These are phyloP conservation scores for Drosophila engyochracea DNA, from an alignment of 2,888 invertebrate species.

Conservation along the genomic window DNA sequence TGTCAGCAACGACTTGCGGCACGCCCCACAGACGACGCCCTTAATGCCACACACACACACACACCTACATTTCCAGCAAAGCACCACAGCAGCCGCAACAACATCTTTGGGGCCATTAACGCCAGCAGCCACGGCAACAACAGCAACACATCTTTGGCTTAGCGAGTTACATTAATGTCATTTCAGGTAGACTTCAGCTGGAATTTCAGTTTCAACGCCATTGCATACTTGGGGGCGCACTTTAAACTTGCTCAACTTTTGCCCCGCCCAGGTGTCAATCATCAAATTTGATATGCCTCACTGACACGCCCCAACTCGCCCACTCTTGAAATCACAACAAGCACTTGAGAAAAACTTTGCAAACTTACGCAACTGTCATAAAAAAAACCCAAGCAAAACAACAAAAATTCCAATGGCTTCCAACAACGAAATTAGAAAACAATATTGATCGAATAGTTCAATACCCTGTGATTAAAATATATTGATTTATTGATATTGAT, in stretches of 20 bases:
- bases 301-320: conserved; percentile 11
- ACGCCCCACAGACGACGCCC: conserved; percentile 40
- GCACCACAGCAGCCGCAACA: conserved; percentile 70
- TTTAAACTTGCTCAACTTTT: conserved; percentile 51
- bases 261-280: conserved; percentile 59
- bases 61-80: conserved; percentile 14
- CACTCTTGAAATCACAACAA: conserved; percentile 48
- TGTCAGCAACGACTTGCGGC: conserved; percentile 52
- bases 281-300: conserved; percentile 57
- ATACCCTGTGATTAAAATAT: neutral
- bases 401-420: conserved; percentile 6
- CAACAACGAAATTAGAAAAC: neutral
- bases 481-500: neutral
- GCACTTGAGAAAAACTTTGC: conserved; percentile 42
- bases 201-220: conserved; percentile 25
- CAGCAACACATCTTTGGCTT: conserved; percentile 30
- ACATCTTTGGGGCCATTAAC: conserved; percentile 65
- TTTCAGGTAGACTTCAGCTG: conserved; percentile 45
- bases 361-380: conserved; percentile 54
- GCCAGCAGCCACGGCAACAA: conserved; percentile 34
- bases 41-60: conserved; percentile 31
- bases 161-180: conserved; percentile 61
- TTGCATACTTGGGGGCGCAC: conserved; percentile 50
- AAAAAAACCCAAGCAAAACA: conserved; percentile 17
- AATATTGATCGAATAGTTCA: neutral